These are phyloP conservation scores for Monopis laevigella DNA, from an alignment of 2,888 invertebrate genomes.

Conservation along the genomic window DNA sequence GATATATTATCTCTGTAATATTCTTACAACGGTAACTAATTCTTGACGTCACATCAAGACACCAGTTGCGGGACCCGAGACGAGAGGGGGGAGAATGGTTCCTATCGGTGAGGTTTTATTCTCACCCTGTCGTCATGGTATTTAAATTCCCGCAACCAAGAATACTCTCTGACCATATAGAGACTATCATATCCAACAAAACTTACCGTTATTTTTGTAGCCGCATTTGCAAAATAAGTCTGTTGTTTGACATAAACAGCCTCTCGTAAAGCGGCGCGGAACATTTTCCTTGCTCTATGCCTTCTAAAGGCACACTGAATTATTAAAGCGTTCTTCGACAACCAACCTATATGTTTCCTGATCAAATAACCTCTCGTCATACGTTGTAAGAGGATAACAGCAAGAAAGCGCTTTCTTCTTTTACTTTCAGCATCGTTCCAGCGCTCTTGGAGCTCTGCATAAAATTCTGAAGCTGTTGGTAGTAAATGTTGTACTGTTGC, in stretches of 20 bases:
- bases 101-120: too few species aligned
- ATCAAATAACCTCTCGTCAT: constrained; percentile 42
- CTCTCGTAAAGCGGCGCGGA: constrained; percentile 35
- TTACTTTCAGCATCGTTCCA: constrained; percentile 33
- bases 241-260: constrained; percentile 43
- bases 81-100: too few species aligned
- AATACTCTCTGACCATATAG: too few species aligned
- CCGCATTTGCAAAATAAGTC: constrained; percentile 38
- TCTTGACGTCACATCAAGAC: too few species aligned
- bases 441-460: constrained; percentile 34
- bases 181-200: too few species aligned
- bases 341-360: constrained; percentile 43
- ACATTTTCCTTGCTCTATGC: constrained; percentile 37
- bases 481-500: constrained; percentile 38
- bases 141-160: too few species aligned
- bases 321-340: constrained; percentile 39
- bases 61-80: too few species aligned
- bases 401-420: constrained; percentile 34
- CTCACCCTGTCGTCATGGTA: too few species aligned
- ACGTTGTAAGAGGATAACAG: constrained; percentile 40
- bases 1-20: too few species aligned
- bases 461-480: constrained; percentile 33
- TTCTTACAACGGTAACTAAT: too few species aligned
- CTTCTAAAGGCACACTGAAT: constrained; percentile 51
- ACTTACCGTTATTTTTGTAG: constrained; percentile 50